These are phyloP conservation scores for Papilio polytes DNA, from an alignment of 1,140 invertebrate species.

Conservation along the genomic window DNA sequence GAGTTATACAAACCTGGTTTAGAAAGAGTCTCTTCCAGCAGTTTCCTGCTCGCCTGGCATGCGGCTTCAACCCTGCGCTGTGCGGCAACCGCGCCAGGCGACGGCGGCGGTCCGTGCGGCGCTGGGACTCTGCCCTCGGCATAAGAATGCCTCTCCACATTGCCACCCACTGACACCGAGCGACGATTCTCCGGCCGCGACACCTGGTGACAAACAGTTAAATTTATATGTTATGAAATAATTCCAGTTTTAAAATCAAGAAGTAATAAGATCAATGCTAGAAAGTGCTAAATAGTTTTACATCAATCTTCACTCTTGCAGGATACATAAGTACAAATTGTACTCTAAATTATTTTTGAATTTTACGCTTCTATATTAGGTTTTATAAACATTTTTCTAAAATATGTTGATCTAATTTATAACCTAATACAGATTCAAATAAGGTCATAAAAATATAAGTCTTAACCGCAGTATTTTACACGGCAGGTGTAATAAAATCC, in stretches of 20 bases:
- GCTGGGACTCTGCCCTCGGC: conserved; percentile 68
- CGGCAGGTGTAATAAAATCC: conserved; percentile 30
- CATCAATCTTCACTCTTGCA: too few relatives aligned
- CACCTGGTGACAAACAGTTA: conserved; percentile 66
- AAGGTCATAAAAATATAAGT: conserved; percentile 16
- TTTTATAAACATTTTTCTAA: neutral
- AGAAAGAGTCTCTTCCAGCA: conserved; percentile 91
- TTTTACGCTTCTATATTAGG: too few relatives aligned
- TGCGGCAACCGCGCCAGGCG: conserved; percentile 75
- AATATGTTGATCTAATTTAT: neutral
- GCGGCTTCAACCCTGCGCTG: conserved; percentile 68
- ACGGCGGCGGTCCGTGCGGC: conserved; percentile 77
- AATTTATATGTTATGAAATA: neutral
- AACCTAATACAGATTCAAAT: neutral
- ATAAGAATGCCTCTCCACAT: conserved; percentile 63
- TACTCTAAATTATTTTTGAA: too few relatives aligned
- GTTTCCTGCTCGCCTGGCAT: conserved; percentile 84
- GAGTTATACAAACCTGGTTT: conserved; percentile 84
- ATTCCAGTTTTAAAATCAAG: too few relatives aligned
- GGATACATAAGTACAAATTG: too few relatives aligned
- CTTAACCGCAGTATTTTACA: conserved; percentile 17
- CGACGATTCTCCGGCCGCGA: conserved; percentile 73
- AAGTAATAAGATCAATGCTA: too few relatives aligned
- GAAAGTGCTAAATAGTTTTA: too few relatives aligned
- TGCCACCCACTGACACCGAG: conserved; percentile 69